These are phyloP conservation scores for Stratiomys singularior DNA, from an alignment of 2,888 invertebrate species.

Conservation along the genomic window DNA sequence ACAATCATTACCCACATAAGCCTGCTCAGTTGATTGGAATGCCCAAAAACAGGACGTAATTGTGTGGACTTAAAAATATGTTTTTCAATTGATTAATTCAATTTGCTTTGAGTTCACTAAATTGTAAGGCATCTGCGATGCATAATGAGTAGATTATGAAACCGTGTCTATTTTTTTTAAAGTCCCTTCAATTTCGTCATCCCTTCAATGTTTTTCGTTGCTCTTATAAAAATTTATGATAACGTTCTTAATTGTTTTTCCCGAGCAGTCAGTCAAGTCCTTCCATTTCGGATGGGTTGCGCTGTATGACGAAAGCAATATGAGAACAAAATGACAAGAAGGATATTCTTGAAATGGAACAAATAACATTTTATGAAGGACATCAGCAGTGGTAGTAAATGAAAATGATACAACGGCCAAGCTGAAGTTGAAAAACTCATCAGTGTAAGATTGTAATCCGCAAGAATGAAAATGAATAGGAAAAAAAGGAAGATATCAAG, in stretches of 20 bases:
- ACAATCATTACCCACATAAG: too few species aligned
- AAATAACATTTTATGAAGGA: constrained; percentile 46
- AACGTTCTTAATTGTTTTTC: not conserved
- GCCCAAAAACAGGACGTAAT: too few species aligned
- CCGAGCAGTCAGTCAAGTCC: not conserved
- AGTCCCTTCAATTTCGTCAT: constrained; percentile 21
- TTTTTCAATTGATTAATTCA: not conserved
- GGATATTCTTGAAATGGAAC: constrained; percentile 40
- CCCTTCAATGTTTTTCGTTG: not conserved
- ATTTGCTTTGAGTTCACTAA: not conserved
- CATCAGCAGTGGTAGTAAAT: constrained; percentile 22
- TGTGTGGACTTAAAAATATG: not conserved
- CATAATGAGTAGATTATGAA: too few species aligned
- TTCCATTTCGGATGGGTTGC: not conserved
- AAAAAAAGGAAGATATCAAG: constrained; percentile 33
- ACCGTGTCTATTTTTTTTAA: too few species aligned
- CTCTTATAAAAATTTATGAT: not conserved
- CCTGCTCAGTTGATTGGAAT: not conserved
- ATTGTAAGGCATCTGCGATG: too few species aligned
- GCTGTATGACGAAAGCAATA: constrained; percentile 32
- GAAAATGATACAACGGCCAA: constrained; percentile 25
- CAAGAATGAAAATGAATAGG: constrained; percentile 15
- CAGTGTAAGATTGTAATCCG: constrained; percentile 42
- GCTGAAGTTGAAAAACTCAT: constrained; percentile 40
- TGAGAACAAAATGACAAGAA: constrained; percentile 39